phyloP scores from a whole-genome alignment of 2,888 invertebrate species.

The Teinopalpus imperialis region DNA sequence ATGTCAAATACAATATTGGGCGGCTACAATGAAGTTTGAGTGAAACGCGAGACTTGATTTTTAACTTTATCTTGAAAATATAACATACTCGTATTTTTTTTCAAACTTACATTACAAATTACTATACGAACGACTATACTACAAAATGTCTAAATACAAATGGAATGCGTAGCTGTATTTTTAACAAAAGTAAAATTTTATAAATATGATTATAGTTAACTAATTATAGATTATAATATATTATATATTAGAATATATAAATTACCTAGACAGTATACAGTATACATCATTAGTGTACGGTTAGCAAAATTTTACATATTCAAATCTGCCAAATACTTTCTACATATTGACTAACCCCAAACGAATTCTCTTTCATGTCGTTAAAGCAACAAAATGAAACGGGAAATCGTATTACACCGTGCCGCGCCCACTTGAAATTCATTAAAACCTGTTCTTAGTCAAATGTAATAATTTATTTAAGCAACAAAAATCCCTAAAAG shows the following conservation, averaged over 20 bases:
- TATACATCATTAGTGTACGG: constrained; percentile 6
- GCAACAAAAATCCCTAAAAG: constrained; percentile 76
- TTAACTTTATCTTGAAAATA: constrained; percentile 9
- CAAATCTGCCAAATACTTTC: constrained; percentile 35
- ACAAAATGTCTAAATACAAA: no score
- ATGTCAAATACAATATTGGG: constrained; percentile 64
- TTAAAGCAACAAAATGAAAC: constrained; percentile 54
- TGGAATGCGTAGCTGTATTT: no score
- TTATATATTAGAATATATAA: no score
- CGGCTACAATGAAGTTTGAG: constrained; percentile 58
- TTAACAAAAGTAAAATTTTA: no score
- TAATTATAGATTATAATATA: no score
- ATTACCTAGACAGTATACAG: no score
- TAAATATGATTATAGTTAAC: no score
- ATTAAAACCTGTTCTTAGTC: constrained; percentile 75
- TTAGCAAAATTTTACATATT: constrained; percentile 16
- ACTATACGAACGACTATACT: no score
- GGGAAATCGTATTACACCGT: constrained; percentile 57
- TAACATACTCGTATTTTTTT: no score
- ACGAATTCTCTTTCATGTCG: constrained; percentile 63
- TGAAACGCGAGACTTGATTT: constrained; percentile 48
- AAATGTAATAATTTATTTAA: constrained; percentile 78
- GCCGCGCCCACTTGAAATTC: constrained; percentile 62
- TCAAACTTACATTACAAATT: no score
- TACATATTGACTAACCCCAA: constrained; percentile 49